Evolutionary conservation across 2,113 vertebrate genomes (phyloP).

Genomic region (Axis porcinus): DNA sequence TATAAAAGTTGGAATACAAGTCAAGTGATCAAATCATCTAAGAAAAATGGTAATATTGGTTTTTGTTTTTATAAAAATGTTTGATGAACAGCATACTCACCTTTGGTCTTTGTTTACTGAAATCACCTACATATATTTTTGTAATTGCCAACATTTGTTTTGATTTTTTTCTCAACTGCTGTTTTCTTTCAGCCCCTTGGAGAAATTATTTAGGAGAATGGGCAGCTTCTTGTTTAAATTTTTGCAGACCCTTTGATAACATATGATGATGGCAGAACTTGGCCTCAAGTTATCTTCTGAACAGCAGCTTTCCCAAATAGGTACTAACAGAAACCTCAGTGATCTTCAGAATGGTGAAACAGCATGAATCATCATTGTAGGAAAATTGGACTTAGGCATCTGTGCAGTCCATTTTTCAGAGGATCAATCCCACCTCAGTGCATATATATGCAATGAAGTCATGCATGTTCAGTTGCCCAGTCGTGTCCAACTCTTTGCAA

Average conservation of each 20-base stretch:
- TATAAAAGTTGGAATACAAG: background rate
- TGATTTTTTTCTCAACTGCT: background rate
- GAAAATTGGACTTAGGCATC: background rate
- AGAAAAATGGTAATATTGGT: background rate
- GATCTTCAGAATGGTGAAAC: constrained; percentile 27
- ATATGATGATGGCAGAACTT: background rate
- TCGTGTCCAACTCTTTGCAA: background rate
- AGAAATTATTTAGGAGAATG: background rate
- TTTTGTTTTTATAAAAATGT: background rate
- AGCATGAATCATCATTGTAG: background rate
- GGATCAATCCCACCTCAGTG: background rate
- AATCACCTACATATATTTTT: background rate
- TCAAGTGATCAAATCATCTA: background rate
- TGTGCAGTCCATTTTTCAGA: background rate
- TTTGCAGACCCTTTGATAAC: background rate
- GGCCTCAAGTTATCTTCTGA: background rate
- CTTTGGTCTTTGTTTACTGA: background rate
- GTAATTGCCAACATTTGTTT: background rate
- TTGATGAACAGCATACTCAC: background rate
- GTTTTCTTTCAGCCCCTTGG: background rate
- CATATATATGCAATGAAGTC: background rate
- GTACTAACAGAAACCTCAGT: background rate
- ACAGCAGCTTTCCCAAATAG: background rate
- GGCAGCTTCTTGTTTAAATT: background rate
- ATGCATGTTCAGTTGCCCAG: background rate